Conservation (phyloP, 2,113 vertebrate genomes). For the Hydropotes inermis region DNA sequence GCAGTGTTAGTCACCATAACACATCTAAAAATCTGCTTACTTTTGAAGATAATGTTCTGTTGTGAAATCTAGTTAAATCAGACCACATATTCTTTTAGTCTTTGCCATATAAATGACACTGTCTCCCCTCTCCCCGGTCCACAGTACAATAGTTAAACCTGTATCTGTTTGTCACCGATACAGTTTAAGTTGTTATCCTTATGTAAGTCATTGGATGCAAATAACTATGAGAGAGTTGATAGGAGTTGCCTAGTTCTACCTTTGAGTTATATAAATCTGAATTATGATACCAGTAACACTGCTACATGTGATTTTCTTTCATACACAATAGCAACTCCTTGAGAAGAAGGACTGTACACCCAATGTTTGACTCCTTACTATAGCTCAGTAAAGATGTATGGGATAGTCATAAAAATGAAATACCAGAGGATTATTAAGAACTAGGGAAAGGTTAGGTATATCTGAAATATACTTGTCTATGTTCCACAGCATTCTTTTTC, state of each 20-base stretch:
- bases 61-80: not conserved
- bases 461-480: not conserved
- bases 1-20: not conserved
- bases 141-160: not conserved
- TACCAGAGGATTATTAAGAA: not conserved
- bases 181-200: not conserved
- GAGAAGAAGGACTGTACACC: not conserved
- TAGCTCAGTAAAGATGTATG: not conserved
- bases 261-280: not conserved
- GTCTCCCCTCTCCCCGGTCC: not conserved
- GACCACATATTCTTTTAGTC: not conserved
- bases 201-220: not conserved
- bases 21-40: not conserved
- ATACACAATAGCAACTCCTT: not conserved
- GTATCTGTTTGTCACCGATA: not conserved
- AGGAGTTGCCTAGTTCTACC: not conserved
- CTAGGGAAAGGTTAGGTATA: not conserved
- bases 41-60: not conserved
- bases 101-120: not conserved
- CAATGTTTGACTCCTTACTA: not conserved
- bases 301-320: not conserved
- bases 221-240: not conserved
- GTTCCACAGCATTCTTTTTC: not conserved
- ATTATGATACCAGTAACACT: not conserved
- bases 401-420: not conserved